phyloP scores from a whole-genome alignment of 1,140 invertebrate genomes.

The Alviniconcha marisindica region DNA sequence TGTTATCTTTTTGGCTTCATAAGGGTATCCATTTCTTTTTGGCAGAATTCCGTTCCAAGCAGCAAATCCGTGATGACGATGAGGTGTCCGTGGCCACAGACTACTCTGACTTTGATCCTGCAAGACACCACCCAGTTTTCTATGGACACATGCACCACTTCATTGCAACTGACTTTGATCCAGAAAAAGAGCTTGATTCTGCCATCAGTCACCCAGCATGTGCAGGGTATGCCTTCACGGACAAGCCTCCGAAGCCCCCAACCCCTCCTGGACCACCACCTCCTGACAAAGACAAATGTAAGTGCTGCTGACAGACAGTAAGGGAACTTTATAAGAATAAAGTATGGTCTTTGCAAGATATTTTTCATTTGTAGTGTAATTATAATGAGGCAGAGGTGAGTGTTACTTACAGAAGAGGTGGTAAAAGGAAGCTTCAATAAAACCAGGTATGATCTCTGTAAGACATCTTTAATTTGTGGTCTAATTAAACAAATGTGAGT shows the following conservation, averaged over 20 bases:
- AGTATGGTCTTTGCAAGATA: no score
- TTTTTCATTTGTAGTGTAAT: no score
- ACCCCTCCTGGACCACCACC: constrained; percentile 59
- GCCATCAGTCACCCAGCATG: constrained; percentile 71
- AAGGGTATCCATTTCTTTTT: constrained; percentile 35
- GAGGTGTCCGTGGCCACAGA: constrained; percentile 64
- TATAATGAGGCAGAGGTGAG: no score
- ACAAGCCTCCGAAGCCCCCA: constrained; percentile 62
- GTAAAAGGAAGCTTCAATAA: no score
- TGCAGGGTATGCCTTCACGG: constrained; percentile 70
- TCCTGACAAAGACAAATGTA: constrained; percentile 69
- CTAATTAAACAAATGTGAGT: no score
- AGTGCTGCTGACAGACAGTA: no score
- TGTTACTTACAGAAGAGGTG: no score
- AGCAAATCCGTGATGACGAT: constrained; percentile 64
- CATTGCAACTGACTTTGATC: constrained; percentile 60
- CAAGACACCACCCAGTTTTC: constrained; percentile 72
- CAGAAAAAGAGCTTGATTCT: constrained; percentile 65
- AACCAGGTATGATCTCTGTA: no score
- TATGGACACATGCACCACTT: constrained; percentile 71
- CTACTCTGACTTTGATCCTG: constrained; percentile 72
- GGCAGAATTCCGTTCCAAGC: constrained; percentile 58
- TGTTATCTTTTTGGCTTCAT: no score
- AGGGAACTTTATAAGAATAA: no score
- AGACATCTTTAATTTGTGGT: no score